Base-by-base conservation (phyloP, 2,113 vertebrate species). In the Cygnus buccinator region DNA sequence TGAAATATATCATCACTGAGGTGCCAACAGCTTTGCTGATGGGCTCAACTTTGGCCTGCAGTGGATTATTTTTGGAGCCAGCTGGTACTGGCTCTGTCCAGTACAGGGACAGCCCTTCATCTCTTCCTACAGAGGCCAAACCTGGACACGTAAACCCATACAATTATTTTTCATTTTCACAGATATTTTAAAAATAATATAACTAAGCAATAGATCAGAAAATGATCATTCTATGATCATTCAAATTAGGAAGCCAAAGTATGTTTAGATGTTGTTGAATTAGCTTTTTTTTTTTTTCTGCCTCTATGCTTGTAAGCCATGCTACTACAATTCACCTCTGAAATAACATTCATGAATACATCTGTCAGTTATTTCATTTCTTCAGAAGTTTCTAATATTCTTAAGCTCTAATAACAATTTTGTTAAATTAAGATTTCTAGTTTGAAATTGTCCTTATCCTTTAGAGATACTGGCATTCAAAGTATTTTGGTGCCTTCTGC, bases 101-200 rank as follows among this genome's bases (percentile, higher is more conserved):
- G 21, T 41, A 37, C 0, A 0, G 10, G 33, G 22, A 11, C 33
- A 73, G 29, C 2, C 10, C 15, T 66, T 43, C 13, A 3, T 35
- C 8, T 43, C 62, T 33, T 67, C 15, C 70, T 31, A 29, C 10
- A n/a, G 8, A 6, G 4, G 5, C 35, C 33, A 43, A 76, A 33
- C 26, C 11, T 63, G 44, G 20, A 5, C 11, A 5, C 0, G 0
- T 35, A 67, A 85, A 66, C 11, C 8, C 8, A 19, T 21, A 54
- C 2, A 0, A 29, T 2, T 16, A 8, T 12, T 81, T 73, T 73
- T 29, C 6, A 2, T 23, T 78, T 67, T 78, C 33, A 71, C 16
- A 67, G 7, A 55, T 41, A 66, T 67, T 81, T 52, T 81, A 13
- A 31, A 73, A 81, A 70, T 19, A 52, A 16, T 25, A n/a, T 28